Conservation (phyloP, 2,797 vertebrate genomes). For the Parotocinclus haroldoi region DNA sequence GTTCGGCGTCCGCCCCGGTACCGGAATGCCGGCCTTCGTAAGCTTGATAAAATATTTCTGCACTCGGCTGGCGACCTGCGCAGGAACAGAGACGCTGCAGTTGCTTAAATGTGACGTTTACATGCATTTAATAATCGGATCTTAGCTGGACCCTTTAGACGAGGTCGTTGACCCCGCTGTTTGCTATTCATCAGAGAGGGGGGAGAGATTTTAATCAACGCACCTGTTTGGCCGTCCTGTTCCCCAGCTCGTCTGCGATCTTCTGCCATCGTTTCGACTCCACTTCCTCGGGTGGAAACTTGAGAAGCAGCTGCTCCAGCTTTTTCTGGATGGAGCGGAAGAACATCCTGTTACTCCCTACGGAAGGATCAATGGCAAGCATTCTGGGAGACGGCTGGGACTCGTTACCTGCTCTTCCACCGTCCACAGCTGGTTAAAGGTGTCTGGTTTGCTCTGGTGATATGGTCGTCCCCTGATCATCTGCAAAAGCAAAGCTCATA, state of each 20-base stretch:
- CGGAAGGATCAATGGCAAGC: background rate
- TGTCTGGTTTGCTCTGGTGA: constrained; percentile 92
- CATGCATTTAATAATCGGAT: too few species aligned
- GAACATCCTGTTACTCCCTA: background rate
- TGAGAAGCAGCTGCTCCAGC: constrained; percentile 91
- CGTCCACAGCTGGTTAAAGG: constrained; percentile 98
- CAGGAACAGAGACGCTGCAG: background rate
- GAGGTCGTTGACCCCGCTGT: too few species aligned
- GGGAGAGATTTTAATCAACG: background rate
- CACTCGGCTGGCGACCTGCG: constrained; percentile 94
- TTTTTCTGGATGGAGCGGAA: constrained; percentile 77
- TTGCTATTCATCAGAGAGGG: too few species aligned
- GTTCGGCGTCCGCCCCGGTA: constrained; percentile 96
- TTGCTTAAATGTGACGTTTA: too few species aligned
- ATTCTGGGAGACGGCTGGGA: background rate
- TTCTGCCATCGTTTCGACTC: constrained; percentile 98
- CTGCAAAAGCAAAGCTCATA: constrained; percentile 59
- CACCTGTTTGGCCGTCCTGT: constrained; percentile 96
- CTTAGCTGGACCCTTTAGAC: too few species aligned
- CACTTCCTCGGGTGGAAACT: constrained; percentile 94
- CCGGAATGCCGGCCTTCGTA: constrained; percentile 98
- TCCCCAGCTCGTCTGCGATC: constrained; percentile 95
- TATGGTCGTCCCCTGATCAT: constrained; percentile 94
- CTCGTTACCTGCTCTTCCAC: constrained; percentile 90
- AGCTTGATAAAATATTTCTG: constrained; percentile 99